These are phyloP conservation scores for Pollicipes pollicipes DNA, from an alignment of 1,140 invertebrate species.

Conservation along the genomic window DNA sequence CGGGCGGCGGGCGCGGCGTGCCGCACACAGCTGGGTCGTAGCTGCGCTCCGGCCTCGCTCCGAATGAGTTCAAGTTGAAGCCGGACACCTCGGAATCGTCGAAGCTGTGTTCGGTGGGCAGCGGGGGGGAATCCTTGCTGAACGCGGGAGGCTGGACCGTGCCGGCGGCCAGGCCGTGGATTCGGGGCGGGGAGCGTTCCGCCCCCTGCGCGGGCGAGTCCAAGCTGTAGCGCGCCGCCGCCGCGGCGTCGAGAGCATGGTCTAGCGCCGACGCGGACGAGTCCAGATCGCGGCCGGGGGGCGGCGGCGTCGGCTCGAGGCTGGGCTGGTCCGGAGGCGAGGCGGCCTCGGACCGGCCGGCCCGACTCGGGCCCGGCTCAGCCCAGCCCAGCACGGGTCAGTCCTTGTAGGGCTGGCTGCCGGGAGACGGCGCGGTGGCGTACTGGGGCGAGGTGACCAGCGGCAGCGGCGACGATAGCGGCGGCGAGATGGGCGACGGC, in stretches of 20 bases:
- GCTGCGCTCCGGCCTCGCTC: too few relatives aligned
- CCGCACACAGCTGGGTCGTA: background rate
- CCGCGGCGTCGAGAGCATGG: too few relatives aligned
- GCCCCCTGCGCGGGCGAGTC: background rate
- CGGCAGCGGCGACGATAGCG: slow-evolving; percentile 6
- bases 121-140: background rate
- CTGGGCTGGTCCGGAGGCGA: too few relatives aligned
- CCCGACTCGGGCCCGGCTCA: background rate
- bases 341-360: background rate
- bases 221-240: background rate
- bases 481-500: slow-evolving; percentile 13
- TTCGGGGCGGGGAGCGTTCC: background rate
- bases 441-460: slow-evolving; percentile 6
- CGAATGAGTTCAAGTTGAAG: background rate
- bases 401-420: background rate
- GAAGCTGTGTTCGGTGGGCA: background rate
- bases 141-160: background rate
- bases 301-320: too few relatives aligned
- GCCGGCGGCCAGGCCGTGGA: too few relatives aligned
- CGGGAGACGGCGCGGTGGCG: background rate
- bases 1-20: too few relatives aligned
- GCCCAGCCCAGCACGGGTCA: background rate
- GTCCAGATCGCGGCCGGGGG: background rate
- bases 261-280: too few relatives aligned
- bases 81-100: background rate